Conservation (phyloP, 2,888 invertebrate genomes). For the Anticlea derivata region DNA sequence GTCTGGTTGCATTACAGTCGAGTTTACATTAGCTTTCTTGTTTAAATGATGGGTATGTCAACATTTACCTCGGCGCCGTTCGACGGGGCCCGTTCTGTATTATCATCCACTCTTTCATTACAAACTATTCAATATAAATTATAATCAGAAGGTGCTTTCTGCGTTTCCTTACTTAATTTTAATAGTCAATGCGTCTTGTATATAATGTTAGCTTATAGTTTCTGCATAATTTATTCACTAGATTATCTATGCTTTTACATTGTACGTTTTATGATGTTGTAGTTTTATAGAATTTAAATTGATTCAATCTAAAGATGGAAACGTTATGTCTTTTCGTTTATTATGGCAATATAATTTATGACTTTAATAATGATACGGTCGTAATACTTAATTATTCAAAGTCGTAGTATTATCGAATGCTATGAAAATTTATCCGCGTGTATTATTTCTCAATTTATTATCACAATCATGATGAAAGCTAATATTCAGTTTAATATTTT, state of each 20-base stretch:
- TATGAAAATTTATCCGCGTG: not conserved
- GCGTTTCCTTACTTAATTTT: slow-evolving; percentile 44
- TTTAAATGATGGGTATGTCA: slow-evolving; percentile 42
- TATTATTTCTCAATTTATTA: not conserved
- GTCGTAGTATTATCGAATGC: not conserved
- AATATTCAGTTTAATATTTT: too few relatives aligned
- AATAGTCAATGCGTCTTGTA: slow-evolving; percentile 41
- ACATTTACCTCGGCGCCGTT: slow-evolving; percentile 77
- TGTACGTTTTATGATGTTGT: slow-evolving; percentile 35
- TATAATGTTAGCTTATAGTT: slow-evolving; percentile 34
- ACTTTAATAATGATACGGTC: slow-evolving; percentile 4
- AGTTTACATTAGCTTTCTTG: slow-evolving; percentile 36
- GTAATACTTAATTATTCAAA: slow-evolving; percentile 3
- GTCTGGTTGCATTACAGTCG: slow-evolving; percentile 32
- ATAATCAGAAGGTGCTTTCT: slow-evolving; percentile 67
- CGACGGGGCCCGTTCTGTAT: slow-evolving; percentile 75
- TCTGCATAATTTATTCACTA: slow-evolving; percentile 33
- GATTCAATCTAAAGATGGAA: slow-evolving; percentile 30
- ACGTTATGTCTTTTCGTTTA: slow-evolving; percentile 9
- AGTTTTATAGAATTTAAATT: slow-evolving; percentile 36
- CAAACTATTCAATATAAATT: slow-evolving; percentile 79
- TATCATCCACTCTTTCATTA: slow-evolving; percentile 82
- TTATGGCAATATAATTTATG: slow-evolving; percentile 15
- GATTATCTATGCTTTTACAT: slow-evolving; percentile 30
- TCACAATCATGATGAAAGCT: too few relatives aligned